Base-by-base conservation (phyloP, 2,888 invertebrate species). In the Willowsia nigromaculata region DNA sequence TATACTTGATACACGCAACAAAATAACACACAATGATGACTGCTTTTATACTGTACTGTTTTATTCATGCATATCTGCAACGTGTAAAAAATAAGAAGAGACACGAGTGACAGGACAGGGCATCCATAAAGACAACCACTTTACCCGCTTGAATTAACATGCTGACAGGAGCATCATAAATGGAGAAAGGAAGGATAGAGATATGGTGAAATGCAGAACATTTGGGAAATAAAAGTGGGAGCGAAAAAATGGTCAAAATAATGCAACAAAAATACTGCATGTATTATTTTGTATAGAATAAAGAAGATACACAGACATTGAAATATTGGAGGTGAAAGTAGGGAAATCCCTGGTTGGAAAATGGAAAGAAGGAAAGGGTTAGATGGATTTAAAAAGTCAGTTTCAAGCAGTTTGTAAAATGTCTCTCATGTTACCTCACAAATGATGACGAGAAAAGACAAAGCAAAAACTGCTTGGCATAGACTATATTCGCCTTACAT, bases 1-100 rank as follows among this genome's bases (percentile, higher is more conserved):
- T n/a, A n/a, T n/a, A n/a, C n/a, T n/a, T n/a, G n/a, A n/a, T n/a
- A n/a, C 15, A 30, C 6, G 18, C 33, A 62, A 6, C 13, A 1
- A 62, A 4, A 30, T 11, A 62, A 13, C 11, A 25, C 25, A 25
- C 1, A 27, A 43, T 53, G 76, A 76, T n/a, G 50, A 76, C 43
- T 13, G 65, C 30, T 11, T 15, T 40, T 56, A 30, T 7, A 18
- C 53, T 22, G 37, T 80, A 80, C 80, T 59, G 59, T 40, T 80
- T 80, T 76, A 50, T 76, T 80, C 80, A 59, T 80, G 76, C 80
- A 37, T 80, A n/a, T n/a, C n/a, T n/a, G n/a, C n/a, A n/a, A n/a
- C 59, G 59, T 59, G 37, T 13, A 74, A 22, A 40, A 43, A 43
- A 76, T 43, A 22, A 50, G 74, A 80, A 80, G 15, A 13, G 50